Conservation (phyloP, 1,140 invertebrate species). For the Rhopalosiphum padi region DNA sequence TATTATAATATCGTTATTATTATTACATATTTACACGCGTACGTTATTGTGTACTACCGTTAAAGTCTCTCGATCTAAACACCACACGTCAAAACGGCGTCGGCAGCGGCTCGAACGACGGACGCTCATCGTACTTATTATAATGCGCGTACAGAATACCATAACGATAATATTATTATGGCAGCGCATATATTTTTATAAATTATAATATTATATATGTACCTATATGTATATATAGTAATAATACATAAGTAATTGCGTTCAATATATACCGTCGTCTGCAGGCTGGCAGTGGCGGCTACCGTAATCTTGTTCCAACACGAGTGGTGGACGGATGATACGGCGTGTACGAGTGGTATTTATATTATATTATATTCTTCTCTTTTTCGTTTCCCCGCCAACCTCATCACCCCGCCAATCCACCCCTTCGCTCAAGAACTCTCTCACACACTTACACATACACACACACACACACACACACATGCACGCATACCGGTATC, state of each 20-base stretch:
- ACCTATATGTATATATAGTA: background rate
- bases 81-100: too few relatives aligned
- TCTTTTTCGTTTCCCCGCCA: background rate
- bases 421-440: background rate
- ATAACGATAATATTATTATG: background rate
- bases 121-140: background rate
- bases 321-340: conserved; percentile 18
- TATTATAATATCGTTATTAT: background rate
- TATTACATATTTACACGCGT: background rate
- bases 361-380: conserved; percentile 32
- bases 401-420: background rate
- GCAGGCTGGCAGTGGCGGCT: conserved; percentile 11
- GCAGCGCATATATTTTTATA: background rate
- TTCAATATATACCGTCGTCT: conserved; percentile 34
- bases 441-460: background rate
- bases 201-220: background rate
- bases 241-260: conserved; percentile 33
- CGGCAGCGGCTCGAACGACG: background rate
- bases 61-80: conserved; percentile 29
- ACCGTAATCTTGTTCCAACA: conserved; percentile 52
- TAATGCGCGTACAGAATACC: background rate
- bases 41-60: conserved; percentile 22
- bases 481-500: conserved; percentile 23
- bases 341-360: conserved; percentile 31
- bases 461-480: background rate